These are phyloP conservation scores for Chelonus insularis DNA, from an alignment of 1,140 invertebrate genomes.

Conservation along the genomic window DNA sequence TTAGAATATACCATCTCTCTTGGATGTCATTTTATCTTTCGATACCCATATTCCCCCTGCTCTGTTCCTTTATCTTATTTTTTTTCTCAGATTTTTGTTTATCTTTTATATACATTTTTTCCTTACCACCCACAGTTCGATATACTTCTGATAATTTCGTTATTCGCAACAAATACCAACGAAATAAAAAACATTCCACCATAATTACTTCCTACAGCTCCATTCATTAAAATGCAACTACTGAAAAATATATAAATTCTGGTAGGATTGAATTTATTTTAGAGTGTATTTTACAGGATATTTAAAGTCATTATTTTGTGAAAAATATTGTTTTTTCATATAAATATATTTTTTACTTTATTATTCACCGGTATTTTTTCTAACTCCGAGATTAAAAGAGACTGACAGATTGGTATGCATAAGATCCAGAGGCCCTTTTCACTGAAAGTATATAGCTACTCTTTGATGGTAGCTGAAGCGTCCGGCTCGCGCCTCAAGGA, in stretches of 20 bases:
- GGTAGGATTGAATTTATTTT: no score
- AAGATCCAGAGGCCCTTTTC: conserved; percentile 1
- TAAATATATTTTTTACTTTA: no score
- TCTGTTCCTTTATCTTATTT: conserved; percentile 1
- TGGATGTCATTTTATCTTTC: no score
- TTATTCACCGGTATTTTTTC: background rate
- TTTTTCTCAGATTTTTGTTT: background rate
- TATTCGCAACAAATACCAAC: background rate
- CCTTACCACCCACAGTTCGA: no score
- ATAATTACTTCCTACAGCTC: no score
- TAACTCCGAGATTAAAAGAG: conserved; percentile 11
- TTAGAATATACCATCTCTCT: no score
- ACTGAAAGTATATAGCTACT: background rate
- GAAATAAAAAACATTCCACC: background rate
- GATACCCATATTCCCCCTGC: no score
- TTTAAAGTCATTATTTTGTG: no score
- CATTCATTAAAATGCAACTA: no score
- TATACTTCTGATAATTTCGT: background rate
- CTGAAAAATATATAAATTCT: no score
- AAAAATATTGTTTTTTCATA: no score
- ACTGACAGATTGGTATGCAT: conserved; percentile 25
- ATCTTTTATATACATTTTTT: background rate
- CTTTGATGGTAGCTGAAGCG: background rate
- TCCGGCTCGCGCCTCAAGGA: conserved; percentile 22
- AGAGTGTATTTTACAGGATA: no score